phyloP scores from a whole-genome alignment of 2,797 vertebrate species.

The Columba guinea region DNA sequence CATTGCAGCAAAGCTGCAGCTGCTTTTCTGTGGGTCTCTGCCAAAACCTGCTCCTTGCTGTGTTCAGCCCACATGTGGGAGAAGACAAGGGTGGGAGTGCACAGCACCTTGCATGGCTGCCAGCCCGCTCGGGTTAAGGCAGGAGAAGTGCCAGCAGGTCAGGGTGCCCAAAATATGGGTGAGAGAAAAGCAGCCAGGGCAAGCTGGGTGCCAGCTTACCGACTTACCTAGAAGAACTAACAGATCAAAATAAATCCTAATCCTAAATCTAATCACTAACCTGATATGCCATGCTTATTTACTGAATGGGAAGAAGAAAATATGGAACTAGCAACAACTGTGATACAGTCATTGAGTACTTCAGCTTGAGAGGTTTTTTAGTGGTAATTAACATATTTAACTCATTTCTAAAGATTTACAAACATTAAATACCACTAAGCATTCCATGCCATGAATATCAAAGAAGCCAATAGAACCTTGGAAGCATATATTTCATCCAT shows the following conservation, averaged over 20 bases:
- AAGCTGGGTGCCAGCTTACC: background rate
- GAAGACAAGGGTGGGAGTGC: background rate
- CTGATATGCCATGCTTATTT: background rate
- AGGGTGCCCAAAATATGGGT: rapidly evolving
- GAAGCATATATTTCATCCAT: constrained; percentile 63
- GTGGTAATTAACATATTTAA: constrained; percentile 70
- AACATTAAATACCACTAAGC: constrained; percentile 59
- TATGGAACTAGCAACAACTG: background rate
- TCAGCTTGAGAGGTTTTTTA: constrained; percentile 46
- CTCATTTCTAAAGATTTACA: constrained; percentile 69
- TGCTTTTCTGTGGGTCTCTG: background rate
- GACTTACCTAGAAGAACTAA: background rate
- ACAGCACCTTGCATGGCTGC: background rate
- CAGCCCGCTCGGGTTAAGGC: background rate
- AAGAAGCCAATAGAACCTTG: constrained; percentile 59
- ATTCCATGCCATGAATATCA: constrained; percentile 59
- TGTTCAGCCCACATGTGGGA: rapidly evolving
- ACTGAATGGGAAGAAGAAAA: background rate
- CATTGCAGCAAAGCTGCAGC: too few relatives aligned
- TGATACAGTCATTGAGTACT: background rate
- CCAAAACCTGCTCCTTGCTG: background rate
- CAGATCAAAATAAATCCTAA: constrained; percentile 20
- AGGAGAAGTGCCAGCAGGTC: background rate
- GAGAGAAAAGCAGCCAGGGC: background rate
- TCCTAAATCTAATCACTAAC: background rate